A percentile compares a stretch with the other conserved stretches of the same genome.
These are phyloP conservation scores for cat (Felis catus) DNA, from an alignment of 2,113 vertebrate genomes.

Conservation along the genomic window DNA sequence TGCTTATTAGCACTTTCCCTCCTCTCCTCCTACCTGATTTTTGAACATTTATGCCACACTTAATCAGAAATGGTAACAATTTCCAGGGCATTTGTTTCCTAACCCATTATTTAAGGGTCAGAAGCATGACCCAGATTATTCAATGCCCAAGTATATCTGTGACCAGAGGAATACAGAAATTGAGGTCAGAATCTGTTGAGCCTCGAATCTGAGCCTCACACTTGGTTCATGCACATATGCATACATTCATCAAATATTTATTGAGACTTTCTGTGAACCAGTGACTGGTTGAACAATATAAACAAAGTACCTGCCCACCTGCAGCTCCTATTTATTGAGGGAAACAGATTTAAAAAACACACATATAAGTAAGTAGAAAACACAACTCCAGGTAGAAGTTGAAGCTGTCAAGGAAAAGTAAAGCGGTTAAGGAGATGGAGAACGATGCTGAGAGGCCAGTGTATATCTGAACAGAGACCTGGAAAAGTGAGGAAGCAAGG, in stretches of 20 bases:
- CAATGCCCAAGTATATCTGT: background rate
- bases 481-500: background rate
- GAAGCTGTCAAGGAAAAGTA: background rate
- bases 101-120: background rate
- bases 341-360: background rate
- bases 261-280: background rate
- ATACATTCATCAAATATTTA: background rate
- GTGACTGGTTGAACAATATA: background rate
- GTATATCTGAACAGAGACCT: background rate
- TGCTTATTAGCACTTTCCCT: background rate
- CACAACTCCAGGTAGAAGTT: background rate
- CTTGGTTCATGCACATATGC: accelerated
- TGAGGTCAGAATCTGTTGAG: background rate
- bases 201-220: background rate
- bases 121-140: background rate
- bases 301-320: background rate
- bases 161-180: background rate
- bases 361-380: background rate
- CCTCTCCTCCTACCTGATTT: background rate
- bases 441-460: background rate
- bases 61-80: background rate
- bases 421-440: background rate
- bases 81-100: background rate
- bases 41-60: background rate
- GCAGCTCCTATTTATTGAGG: background rate